Evolutionary conservation across 2,113 vertebrate species (phyloP).

Genomic region (Eulemur rufifrons): DNA sequence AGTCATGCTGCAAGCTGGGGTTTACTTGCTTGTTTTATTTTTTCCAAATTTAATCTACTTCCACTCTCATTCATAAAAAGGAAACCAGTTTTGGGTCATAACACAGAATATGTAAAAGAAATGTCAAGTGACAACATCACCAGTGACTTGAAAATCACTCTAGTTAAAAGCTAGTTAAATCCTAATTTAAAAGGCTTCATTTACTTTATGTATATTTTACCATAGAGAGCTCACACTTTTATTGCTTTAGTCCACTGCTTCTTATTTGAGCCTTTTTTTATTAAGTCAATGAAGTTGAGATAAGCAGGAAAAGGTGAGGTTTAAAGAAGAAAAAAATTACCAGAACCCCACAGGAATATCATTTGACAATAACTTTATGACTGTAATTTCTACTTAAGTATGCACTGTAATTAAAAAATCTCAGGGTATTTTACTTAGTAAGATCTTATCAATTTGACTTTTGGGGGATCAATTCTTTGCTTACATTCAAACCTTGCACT

Average conservation of each 20-base stretch:
- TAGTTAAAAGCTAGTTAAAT: constrained; percentile 47
- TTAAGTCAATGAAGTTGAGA: background rate
- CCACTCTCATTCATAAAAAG: background rate
- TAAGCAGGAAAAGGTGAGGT: background rate
- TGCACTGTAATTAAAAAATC: constrained; percentile 9
- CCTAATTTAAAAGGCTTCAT: constrained; percentile 12
- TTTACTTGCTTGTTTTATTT: background rate
- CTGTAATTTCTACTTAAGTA: constrained; percentile 15
- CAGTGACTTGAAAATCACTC: background rate
- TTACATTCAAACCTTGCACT: background rate
- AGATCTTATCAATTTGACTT: constrained; percentile 26
- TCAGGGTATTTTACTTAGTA: background rate
- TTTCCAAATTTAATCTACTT: constrained; percentile 10
- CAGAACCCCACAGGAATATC: background rate
- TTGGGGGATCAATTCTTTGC: background rate
- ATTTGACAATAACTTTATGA: constrained; percentile 25
- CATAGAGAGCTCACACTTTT: background rate
- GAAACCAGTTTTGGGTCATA: constrained; percentile 25
- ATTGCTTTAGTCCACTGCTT: constrained; percentile 8
- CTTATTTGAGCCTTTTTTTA: background rate
- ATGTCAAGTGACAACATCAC: constrained; percentile 9
- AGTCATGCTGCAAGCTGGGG: background rate
- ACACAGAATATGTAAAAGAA: constrained; percentile 28
- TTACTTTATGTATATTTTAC: background rate
- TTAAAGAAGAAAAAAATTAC: constrained; percentile 33